Evolutionary conservation across 2,113 vertebrate genomes (phyloP), one percentile per base, ranked within the genome.

Genomic region (Cyphomyrus discorhynchus): DNA sequence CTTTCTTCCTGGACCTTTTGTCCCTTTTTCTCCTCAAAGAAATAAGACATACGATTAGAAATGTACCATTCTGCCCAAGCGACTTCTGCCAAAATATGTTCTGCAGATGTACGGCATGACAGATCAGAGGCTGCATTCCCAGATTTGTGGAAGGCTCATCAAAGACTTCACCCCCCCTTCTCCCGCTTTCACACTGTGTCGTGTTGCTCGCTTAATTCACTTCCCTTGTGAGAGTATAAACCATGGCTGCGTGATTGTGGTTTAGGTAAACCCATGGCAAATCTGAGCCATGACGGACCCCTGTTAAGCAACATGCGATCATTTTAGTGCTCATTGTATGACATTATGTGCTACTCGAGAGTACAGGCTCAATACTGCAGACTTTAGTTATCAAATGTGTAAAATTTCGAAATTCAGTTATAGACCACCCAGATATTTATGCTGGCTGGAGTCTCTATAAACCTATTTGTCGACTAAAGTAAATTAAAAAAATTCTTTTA

Each of bases 311-410:
- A 27, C 27, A 21, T 49, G 62, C 46, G 45, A 74, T 42, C 19
- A 19, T 88, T 31, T 58, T 49, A 35, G 46, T 62, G 52, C 53
- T 39, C 31, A 27, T 45, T 19, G 21, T 35, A 35, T 31, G 17
- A 80, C 5, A 19, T 42, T 80, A 19, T 19, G 5, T 39, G 19
- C 5, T 53, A 6, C 27, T 6, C 53, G 0, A 85, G 88, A 84
- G 89, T 88, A 90, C 93, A 95, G 93, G 93, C 95, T 93, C 92
- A 90, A 90, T 70, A 45, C 87, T 90, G 58, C 77, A 80, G 13
- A 80, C 74, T 39, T 70, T 4, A 66, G 62, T 66, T 39, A 19
- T 42, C 27, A 1, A 52, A 89, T 90, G 88, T 90, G 13, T 70
- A 39, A 77, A 39, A 35, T 77, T 77, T 35, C 31, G 3, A 15